Base-by-base conservation (phyloP, 2,797 vertebrate species). In the Megalops cyprinoides region DNA sequence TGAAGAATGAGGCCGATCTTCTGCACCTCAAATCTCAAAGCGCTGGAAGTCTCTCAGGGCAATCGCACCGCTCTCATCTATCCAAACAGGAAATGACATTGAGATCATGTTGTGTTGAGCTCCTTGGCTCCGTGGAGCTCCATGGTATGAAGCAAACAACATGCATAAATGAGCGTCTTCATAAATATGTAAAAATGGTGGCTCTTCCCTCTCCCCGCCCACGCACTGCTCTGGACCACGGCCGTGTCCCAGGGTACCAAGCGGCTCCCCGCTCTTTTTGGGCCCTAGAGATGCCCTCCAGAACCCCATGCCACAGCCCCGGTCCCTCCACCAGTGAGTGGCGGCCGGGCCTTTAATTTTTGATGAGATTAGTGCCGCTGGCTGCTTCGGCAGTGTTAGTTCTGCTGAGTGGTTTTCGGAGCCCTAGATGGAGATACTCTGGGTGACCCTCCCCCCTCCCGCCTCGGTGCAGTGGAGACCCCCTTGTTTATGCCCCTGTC, bases 301-400 rank as follows among this genome's bases (percentile, higher is more conserved):
- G 71, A 37, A 18, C 31, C 18, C 42, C 18, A 14, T 28, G 12
- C 20, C 79, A 56, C 37, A 56, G 51, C 1, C 37, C 37, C 53
- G 71, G 4, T 37, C 77, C 58, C 78, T 81, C 80, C 76, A 71
- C 79, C 53, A 51, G 23, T 49, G 44, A 28, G 78, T 76, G 53
- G 37, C 65, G 69, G 44, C 3, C 25, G 49, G 67, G 48, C 81
- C 79, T 84, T 88, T 87, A 79, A 88, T 86, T 82, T 87, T 86
- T 87, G 83, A 88, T 86, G 84, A 83, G 65, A 84, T 88, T 88
- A 86, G 56, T 87, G 85, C 85, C 73, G 78, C 85, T 67, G 74
- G 56, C 79, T 87, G 86, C 37, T 31, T 83, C 49, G 12, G 74
- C 62, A 65, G 76, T 20, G 53, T 79, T 60, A 55, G 62, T 62